Evolutionary conservation across 2,113 vertebrate genomes (phyloP).

Genomic region (Amphilophus citrinellus): DNA sequence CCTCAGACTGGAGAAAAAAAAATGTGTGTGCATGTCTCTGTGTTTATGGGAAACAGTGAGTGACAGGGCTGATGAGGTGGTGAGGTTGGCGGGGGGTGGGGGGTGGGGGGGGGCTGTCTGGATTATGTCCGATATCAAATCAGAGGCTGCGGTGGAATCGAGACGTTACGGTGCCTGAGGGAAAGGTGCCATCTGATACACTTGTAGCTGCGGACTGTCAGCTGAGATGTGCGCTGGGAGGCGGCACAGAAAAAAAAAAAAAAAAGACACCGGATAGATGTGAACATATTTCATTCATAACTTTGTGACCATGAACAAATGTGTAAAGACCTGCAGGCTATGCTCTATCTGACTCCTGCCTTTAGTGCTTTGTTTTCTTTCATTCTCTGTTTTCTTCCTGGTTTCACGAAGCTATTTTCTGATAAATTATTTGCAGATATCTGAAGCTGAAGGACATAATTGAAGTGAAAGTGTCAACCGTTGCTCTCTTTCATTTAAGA

Average conservation of each 20-base stretch:
- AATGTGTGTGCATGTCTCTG: not conserved
- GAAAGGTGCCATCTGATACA: constrained; percentile 41
- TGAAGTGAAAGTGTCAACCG: not conserved
- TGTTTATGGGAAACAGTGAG: constrained; percentile 25
- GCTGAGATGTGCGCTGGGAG: not conserved
- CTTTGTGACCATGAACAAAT: not conserved
- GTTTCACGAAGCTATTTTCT: not conserved
- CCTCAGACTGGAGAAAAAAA: constrained; percentile 33
- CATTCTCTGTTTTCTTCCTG: not conserved
- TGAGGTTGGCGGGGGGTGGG: constrained; percentile 17
- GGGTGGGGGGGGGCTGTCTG: constrained; percentile 32
- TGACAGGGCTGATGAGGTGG: constrained; percentile 53
- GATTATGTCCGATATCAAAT: constrained; percentile 64
- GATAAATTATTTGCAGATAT: not conserved
- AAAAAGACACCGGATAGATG: not conserved
- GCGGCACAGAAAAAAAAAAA: not conserved
- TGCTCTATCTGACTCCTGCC: not conserved
- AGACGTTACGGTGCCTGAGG: constrained; percentile 41
- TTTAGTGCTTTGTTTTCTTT: not conserved
- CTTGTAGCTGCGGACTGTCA: constrained; percentile 16
- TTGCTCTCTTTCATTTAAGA: not conserved
- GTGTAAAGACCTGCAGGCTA: not conserved
- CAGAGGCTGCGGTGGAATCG: constrained; percentile 32
- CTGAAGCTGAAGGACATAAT: not conserved
- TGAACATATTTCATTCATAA: not conserved